These are phyloP conservation scores for Archivesica marissinica DNA, from an alignment of 1,140 invertebrate species.

Conservation along the genomic window DNA sequence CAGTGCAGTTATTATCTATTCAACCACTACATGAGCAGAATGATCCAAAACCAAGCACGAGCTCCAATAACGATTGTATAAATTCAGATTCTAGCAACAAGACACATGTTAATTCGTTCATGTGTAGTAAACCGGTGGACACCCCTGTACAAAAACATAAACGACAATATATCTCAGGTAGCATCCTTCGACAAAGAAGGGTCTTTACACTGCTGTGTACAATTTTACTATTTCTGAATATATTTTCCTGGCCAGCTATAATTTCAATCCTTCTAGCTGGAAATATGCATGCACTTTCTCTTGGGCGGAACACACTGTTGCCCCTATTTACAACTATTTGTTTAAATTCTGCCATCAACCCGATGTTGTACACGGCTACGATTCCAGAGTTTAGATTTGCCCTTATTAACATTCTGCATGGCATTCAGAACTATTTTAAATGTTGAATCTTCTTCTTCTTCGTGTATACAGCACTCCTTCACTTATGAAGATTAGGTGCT, in stretches of 20 bases:
- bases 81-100: background rate
- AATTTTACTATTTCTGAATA: slow-evolving; percentile 24
- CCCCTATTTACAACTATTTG: slow-evolving; percentile 8
- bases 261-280: background rate
- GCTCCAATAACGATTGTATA: background rate
- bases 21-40: background rate
- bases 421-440: background rate
- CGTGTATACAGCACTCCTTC: no score
- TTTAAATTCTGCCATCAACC: slow-evolving; percentile 14
- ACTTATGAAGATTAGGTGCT: no score
- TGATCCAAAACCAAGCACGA: background rate
- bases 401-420: background rate
- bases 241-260: slow-evolving; percentile 10
- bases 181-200: slow-evolving; percentile 2
- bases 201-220: background rate
- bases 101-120: no score
- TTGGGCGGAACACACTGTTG: background rate
- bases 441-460: no score
- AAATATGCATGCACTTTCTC: background rate
- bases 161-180: background rate
- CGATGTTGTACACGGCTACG: background rate
- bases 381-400: background rate
- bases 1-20: background rate
- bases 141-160: background rate
- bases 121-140: background rate